These are phyloP conservation scores for Pterobdella sp. DNA, from an alignment of 2,888 invertebrate genomes.

Conservation along the genomic window DNA sequence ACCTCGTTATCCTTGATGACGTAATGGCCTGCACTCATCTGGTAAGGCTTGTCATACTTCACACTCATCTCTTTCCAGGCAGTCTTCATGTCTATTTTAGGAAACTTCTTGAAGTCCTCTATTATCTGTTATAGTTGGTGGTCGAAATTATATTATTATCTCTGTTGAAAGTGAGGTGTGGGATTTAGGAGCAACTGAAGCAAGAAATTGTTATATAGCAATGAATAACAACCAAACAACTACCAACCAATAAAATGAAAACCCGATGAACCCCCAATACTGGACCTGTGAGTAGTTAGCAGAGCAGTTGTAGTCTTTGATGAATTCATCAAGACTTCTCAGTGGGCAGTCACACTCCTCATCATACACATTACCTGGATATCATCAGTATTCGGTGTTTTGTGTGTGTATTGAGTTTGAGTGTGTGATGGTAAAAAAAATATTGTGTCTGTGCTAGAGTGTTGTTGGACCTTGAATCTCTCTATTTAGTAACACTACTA, in stretches of 20 bases:
- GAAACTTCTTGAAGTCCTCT: slow-evolving; percentile 64
- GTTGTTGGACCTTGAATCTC: not conserved
- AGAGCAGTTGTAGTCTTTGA: slow-evolving; percentile 59
- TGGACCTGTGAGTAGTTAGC: slow-evolving; percentile 62
- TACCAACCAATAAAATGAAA: too few relatives aligned
- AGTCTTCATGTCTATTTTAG: slow-evolving; percentile 60
- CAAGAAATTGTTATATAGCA: too few relatives aligned
- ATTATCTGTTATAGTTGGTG: too few relatives aligned
- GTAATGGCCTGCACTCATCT: slow-evolving; percentile 81
- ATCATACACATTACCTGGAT: slow-evolving; percentile 62
- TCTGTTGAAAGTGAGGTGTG: too few relatives aligned
- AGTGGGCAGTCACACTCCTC: slow-evolving; percentile 79
- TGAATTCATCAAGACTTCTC: slow-evolving; percentile 60
- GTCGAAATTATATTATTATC: too few relatives aligned
- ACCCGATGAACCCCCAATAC: too few relatives aligned
- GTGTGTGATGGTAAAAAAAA: not conserved
- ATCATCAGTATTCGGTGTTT: not conserved
- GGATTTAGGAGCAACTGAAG: too few relatives aligned
- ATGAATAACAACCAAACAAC: too few relatives aligned
- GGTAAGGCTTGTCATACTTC: slow-evolving; percentile 68
- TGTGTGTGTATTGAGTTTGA: not conserved
- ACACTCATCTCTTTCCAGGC: slow-evolving; percentile 61
- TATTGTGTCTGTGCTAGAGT: not conserved
- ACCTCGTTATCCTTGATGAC: slow-evolving; percentile 70
- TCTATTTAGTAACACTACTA: too few relatives aligned